Percentiles rank a stretch among this genome's conserved stretches.
Evolutionary conservation across 2,797 vertebrate species (phyloP).

Genomic region (Gadopsis bispinosus): DNA sequence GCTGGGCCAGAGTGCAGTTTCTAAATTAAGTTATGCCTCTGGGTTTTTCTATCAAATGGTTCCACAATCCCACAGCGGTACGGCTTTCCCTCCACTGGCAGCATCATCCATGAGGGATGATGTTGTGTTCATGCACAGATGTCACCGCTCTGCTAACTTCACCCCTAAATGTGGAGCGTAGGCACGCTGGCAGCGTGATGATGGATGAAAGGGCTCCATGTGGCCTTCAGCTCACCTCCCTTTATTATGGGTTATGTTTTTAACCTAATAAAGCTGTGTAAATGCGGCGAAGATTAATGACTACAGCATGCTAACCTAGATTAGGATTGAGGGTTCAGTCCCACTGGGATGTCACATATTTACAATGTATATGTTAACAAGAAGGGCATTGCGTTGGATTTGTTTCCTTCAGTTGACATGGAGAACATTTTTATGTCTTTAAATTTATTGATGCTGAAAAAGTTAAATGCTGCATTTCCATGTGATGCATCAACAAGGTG

Average conservation of each 20-base stretch:
- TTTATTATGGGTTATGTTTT: conserved; percentile 38
- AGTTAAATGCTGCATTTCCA: neutral
- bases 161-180: conserved; percentile 21
- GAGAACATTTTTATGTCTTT: neutral
- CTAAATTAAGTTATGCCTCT: conserved; percentile 44
- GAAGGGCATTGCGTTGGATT: neutral
- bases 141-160: conserved; percentile 42
- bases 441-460: neutral
- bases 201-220: conserved; percentile 32
- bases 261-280: conserved; percentile 24
- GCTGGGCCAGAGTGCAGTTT: conserved; percentile 14
- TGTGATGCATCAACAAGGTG: neutral
- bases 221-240: conserved; percentile 41
- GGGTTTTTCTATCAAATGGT: conserved; percentile 22
- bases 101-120: conserved; percentile 20
- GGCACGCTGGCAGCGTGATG: conserved; percentile 22
- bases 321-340: conserved; percentile 9
- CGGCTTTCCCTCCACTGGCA: conserved; percentile 30
- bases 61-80: conserved; percentile 4
- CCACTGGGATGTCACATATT: neutral
- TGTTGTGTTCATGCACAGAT: conserved; percentile 40
- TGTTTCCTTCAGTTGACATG: neutral
- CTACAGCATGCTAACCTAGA: conserved; percentile 8
- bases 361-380: neutral
- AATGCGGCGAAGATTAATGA: conserved; percentile 46